phyloP scores from a whole-genome alignment of 2,113 vertebrate species.

The Malaclemys terrapin region DNA sequence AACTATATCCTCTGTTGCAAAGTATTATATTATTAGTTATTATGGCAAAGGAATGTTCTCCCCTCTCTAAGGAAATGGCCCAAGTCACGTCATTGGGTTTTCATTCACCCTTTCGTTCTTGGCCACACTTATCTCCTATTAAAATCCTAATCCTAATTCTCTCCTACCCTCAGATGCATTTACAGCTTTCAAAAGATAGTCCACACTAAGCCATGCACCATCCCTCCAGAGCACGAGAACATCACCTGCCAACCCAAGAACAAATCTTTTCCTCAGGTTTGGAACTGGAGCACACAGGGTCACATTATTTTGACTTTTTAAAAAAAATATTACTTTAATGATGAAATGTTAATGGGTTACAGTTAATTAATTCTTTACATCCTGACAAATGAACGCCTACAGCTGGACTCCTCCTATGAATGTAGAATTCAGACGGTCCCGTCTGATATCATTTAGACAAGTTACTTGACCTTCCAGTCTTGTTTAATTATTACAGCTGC shows the following conservation, averaged over 20 bases:
- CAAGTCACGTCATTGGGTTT: fast-evolving
- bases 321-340: constrained; percentile 5
- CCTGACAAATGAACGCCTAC: constrained; percentile 22
- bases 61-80: not conserved
- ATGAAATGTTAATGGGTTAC: constrained; percentile 5
- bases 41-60: not conserved
- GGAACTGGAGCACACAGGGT: not conserved
- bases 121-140: not conserved
- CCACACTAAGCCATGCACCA: not conserved
- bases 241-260: not conserved
- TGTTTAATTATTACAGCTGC: constrained; percentile 51
- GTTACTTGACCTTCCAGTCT: constrained; percentile 43
- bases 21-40: fast-evolving
- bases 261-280: not conserved
- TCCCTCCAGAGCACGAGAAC: not conserved
- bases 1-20: not conserved
- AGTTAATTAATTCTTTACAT: constrained; percentile 44
- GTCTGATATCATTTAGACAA: constrained; percentile 48
- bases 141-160: not conserved
- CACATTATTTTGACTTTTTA: constrained; percentile 2
- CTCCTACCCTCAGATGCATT: not conserved
- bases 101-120: not conserved
- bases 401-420: not conserved
- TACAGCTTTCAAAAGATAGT: not conserved
- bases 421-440: not conserved